Conservation (phyloP, 2,113 vertebrate genomes). For the Prunella fulvescens region DNA sequence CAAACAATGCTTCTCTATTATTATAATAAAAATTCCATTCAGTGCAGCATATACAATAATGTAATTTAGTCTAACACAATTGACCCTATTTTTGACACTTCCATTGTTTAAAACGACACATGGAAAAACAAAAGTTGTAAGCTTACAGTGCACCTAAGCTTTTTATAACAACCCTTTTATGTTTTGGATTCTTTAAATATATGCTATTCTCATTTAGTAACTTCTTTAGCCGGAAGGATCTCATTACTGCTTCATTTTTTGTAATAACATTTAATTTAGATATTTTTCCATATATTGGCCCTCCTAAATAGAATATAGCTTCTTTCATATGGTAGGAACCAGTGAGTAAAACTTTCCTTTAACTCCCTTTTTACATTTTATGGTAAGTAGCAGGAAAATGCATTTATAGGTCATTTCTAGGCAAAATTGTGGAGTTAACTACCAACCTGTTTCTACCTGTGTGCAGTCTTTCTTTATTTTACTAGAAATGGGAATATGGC, state of each 20-base stretch:
- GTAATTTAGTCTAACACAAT: slow-evolving; percentile 78
- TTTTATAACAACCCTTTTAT: slow-evolving; percentile 80
- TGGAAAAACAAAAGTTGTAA: slow-evolving; percentile 77
- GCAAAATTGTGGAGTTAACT: slow-evolving; percentile 75
- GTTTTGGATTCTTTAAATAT: slow-evolving; percentile 81
- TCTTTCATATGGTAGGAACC: slow-evolving; percentile 81
- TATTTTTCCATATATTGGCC: slow-evolving; percentile 85
- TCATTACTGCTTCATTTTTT: slow-evolving; percentile 92
- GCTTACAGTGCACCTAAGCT: slow-evolving; percentile 84
- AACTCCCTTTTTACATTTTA: slow-evolving; percentile 82
- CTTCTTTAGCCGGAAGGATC: slow-evolving; percentile 86
- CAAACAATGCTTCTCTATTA: slow-evolving; percentile 74
- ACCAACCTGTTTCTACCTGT: slow-evolving; percentile 79
- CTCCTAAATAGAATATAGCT: slow-evolving; percentile 88
- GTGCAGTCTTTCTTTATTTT: slow-evolving; percentile 80
- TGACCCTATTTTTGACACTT: slow-evolving; percentile 80
- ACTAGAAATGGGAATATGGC: slow-evolving; percentile 81
- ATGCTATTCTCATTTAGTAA: slow-evolving; percentile 85
- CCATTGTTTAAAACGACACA: slow-evolving; percentile 79
- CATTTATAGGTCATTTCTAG: slow-evolving; percentile 83
- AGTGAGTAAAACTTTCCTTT: slow-evolving; percentile 78
- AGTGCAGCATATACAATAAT: slow-evolving; percentile 72
- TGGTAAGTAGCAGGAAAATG: slow-evolving; percentile 79
- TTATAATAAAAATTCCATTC: slow-evolving; percentile 76
- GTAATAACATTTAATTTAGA: slow-evolving; percentile 91